A percentile compares a stretch with the other conserved stretches of the same genome.
Evolutionary conservation across 2,888 invertebrate species (phyloP).

Genomic region (Scrobipalpa atriplicella): DNA sequence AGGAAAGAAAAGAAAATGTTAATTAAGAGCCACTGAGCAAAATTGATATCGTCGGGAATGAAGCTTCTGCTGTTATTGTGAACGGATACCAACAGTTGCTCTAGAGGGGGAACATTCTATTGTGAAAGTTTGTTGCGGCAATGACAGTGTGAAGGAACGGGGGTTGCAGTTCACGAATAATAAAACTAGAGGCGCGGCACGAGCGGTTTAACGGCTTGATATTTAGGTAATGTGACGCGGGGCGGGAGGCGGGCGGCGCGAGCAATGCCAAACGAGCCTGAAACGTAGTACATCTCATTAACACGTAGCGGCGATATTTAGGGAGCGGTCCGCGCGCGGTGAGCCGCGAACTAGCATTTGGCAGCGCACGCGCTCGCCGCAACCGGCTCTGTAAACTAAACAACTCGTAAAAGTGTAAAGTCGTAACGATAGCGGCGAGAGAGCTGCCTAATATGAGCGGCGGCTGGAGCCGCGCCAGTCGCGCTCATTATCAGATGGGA

Average conservation of each 20-base stretch:
- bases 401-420: constrained; percentile 83
- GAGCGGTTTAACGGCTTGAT: constrained; percentile 40
- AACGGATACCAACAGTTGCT: constrained; percentile 63
- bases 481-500: constrained; percentile 81
- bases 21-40: constrained; percentile 80
- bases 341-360: constrained; percentile 82
- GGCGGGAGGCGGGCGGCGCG: constrained; percentile 37
- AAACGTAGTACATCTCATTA: constrained; percentile 76
- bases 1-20: constrained; percentile 81
- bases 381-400: constrained; percentile 77
- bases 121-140: constrained; percentile 28
- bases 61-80: constrained; percentile 69
- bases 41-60: constrained; percentile 76
- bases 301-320: constrained; percentile 71
- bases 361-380: constrained; percentile 67
- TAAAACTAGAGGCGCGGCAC: constrained; percentile 37
- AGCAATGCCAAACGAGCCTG: constrained; percentile 68
- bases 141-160: constrained; percentile 10
- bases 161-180: constrained; percentile 32
- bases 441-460: constrained; percentile 77
- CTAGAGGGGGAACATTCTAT: constrained; percentile 36
- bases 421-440: constrained; percentile 77
- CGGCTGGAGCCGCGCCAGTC: constrained; percentile 77
- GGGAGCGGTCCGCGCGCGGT: constrained; percentile 70
- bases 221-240: constrained; percentile 46